Evolutionary conservation across 30 jellyfish, hydroid and myxozoan species (phyloP).

Genomic region (Pelagia noctiluca): DNA sequence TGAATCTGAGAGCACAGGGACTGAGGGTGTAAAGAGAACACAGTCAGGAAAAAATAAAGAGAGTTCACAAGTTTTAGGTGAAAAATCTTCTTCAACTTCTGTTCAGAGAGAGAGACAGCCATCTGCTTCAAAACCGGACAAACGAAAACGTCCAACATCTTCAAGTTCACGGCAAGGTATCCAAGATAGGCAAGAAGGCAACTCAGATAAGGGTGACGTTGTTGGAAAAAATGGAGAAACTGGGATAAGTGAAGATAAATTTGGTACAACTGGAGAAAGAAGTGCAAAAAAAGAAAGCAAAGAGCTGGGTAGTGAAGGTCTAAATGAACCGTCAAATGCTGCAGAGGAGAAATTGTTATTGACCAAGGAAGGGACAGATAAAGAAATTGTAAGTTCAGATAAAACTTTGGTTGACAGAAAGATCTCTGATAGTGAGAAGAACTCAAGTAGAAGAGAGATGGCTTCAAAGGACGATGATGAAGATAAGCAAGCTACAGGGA

Average conservation of each 20-base stretch:
- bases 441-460: background rate
- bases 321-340: background rate
- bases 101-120: too few species aligned
- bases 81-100: too few species aligned
- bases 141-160: too few species aligned
- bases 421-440: background rate
- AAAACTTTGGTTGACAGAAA: too few species aligned
- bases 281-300: background rate
- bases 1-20: background rate
- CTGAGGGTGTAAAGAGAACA: too few species aligned
- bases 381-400: too few species aligned
- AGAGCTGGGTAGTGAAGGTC: background rate
- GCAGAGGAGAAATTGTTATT: background rate
- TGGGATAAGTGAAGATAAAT: background rate
- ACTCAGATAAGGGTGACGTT: background rate
- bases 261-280: background rate
- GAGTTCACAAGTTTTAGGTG: too few species aligned
- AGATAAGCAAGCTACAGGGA: background rate
- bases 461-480: background rate
- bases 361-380: background rate
- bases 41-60: too few species aligned
- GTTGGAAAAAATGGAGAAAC: background rate
- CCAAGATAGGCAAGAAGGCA: background rate
- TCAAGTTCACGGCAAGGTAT: too few species aligned
- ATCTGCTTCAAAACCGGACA: too few species aligned